Base-by-base conservation (phyloP, 2,888 invertebrate genomes). In the Aporophyla lueneburgensis region DNA sequence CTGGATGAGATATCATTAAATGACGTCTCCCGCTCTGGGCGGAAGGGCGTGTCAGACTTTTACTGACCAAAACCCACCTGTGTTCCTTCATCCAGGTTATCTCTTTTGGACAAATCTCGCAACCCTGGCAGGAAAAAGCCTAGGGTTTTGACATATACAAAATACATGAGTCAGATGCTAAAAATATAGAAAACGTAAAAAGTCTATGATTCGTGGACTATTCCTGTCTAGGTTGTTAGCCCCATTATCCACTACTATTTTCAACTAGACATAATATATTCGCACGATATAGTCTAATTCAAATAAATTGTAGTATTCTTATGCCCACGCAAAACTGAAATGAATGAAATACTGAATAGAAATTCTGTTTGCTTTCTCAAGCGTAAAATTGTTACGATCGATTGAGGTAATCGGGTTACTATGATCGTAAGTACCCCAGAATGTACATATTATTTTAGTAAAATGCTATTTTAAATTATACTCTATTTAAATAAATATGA, bases 291-390 rank as follows among this genome's bases (percentile, higher is more conserved):
- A 63, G 61, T 63, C 16, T 66, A 80, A 71, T 59, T 46, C 66
- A 73, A 78, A 80, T 76, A 74, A 67, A 83, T 86, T 71, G 67
- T 71, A 71, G 73, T 83, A 72, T 86, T 83, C 74, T 69, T 43
- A 78, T 65, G 63, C 86, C 77, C 83, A 84, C 86, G 83, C 71
- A 46, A 54, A 71, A 78, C 56, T 74, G 62, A 69, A 71, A 72
- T 86, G 86, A 86, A 86, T 86, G 83, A 83, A 83, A 78, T 56
- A 63, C 58, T 69, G 67, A 71, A 74, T 69, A 62, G n/a, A 59
- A 33, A 66, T 62, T 72, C 12, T 51, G 56, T 78, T 76, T 73
- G 67, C 73, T 86, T 58, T 66, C 40, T 67, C 67, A 27, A 71
- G 43, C 65, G 74, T 76, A 68, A 51, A 33, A 54, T 68, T 59